A percentile compares a stretch with the other conserved stretches of the same genome.
These are phyloP conservation scores for Solea senegalensis DNA, from an alignment of 2,113 vertebrate genomes.

Conservation along the genomic window DNA sequence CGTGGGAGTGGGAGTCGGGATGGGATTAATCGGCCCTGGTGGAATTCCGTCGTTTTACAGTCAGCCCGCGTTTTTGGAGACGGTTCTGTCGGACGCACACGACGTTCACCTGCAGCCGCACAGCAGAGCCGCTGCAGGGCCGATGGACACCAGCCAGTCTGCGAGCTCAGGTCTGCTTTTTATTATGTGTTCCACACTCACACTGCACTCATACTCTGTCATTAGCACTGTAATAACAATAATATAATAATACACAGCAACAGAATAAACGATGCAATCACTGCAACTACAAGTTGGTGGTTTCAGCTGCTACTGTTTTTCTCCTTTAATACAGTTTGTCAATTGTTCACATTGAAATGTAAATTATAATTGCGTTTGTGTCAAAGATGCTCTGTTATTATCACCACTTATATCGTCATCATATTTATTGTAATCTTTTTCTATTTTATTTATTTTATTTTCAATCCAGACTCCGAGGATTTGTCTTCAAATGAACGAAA, in stretches of 20 bases:
- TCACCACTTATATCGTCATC: neutral
- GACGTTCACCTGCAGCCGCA: constrained; percentile 90
- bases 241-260: neutral
- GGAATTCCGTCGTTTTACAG: constrained; percentile 94
- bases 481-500: constrained; percentile 94
- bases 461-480: constrained; percentile 92
- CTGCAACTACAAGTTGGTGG: neutral
- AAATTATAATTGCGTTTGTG: no score
- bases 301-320: neutral
- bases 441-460: constrained; percentile 1
- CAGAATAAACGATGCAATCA: neutral
- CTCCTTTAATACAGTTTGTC: neutral
- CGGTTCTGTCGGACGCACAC: constrained; percentile 89
- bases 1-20: constrained; percentile 87
- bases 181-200: no score
- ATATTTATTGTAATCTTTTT: neutral
- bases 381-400: neutral
- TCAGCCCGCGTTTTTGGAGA: constrained; percentile 92
- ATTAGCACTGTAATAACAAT: neutral
- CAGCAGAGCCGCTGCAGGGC: constrained; percentile 82
- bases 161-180: constrained; percentile 89
- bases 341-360: neutral
- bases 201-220: neutral
- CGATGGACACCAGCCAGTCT: constrained; percentile 89
- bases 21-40: constrained; percentile 91